These are phyloP conservation scores for Pseudorhombus dupliciocellatus DNA, from an alignment of 2,113 vertebrate genomes.

Conservation along the genomic window DNA sequence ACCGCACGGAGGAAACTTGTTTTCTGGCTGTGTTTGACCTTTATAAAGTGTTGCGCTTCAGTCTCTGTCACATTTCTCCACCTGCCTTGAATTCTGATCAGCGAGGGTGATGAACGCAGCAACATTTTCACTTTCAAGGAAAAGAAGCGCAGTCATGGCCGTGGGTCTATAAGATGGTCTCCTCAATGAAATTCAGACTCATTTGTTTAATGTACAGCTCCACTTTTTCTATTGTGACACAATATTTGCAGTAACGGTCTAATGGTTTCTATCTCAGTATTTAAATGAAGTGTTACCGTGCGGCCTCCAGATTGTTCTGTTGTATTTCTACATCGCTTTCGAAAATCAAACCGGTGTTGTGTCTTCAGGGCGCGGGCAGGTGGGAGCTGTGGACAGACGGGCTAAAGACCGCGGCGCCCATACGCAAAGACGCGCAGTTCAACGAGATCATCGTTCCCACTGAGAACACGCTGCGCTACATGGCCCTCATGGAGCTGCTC, in stretches of 20 bases:
- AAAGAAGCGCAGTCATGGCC: background rate
- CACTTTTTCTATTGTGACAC: too few relatives aligned
- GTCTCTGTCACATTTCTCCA: too few relatives aligned
- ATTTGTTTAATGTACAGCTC: too few relatives aligned
- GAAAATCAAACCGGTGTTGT: background rate
- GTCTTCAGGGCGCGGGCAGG: constrained; percentile 83
- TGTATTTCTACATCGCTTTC: background rate
- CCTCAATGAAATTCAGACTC: too few relatives aligned
- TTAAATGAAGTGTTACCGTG: too few relatives aligned
- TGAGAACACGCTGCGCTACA: constrained; percentile 89
- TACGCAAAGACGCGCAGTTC: constrained; percentile 85
- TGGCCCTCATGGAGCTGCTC: constrained; percentile 85
- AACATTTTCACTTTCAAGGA: background rate
- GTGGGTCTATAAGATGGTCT: background rate
- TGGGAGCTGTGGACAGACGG: constrained; percentile 89
- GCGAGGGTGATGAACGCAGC: background rate
- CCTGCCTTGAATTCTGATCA: background rate
- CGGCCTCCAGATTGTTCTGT: background rate
- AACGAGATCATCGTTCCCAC: constrained; percentile 95
- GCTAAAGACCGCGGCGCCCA: constrained; percentile 79
- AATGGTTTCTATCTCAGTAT: too few relatives aligned
- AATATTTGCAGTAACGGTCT: background rate
- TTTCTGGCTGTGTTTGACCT: too few relatives aligned
- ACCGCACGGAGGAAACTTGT: background rate
- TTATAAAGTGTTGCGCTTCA: too few relatives aligned